Base-by-base conservation (phyloP, 1,140 invertebrate genomes). In the Cyclargus thomasi region DNA sequence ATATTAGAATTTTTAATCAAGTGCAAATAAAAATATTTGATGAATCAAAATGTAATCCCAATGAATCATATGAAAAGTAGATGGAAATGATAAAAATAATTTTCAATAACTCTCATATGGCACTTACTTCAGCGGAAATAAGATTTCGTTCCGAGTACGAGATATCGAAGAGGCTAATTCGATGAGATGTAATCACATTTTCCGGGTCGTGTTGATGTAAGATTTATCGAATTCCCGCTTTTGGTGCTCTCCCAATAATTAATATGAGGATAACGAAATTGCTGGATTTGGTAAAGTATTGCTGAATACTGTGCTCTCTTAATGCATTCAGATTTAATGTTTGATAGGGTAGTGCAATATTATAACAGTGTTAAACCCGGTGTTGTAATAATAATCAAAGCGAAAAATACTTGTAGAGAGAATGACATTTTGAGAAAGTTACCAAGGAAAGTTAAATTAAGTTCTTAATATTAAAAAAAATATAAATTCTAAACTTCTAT, bases 181-280 rank as follows among this genome's bases (percentile, higher is more conserved):
- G 55, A 59, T 59, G 2, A 21, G 18, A 59, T 20, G 11, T 59
- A 59, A 59, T 59, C 17, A 1, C 18, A 59, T 59, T 59, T 59
- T 59, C 55, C 55, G 55, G 55, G 55, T 59, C 55, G 18, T 20
- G 55, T 59, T 59, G 55, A 59, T 59, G 17, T 21, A 11, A 59
- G 18, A 59, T 59, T 59, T 59, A 20, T 59, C 39, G 39, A 47
- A 47, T 59, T 20, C 18, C 18, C 20, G 3, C 10, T 5, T 59
- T 59, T 6, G 55, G 20, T 20, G 18, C 7, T 2, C 0, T 21
- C 11, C 55, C 21, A 22, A 20, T 20, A 59, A 20, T 59, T 20
- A 18, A 11, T 59, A 55, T 55, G 18, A 18, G 53, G n/a, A 20
- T 59, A 21, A 11, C 1, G 10, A 18, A 6, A 18, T 20, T 5